Evolutionary conservation across 2,113 vertebrate genomes (phyloP).

Genomic region (Tragelaphus scriptus): DNA sequence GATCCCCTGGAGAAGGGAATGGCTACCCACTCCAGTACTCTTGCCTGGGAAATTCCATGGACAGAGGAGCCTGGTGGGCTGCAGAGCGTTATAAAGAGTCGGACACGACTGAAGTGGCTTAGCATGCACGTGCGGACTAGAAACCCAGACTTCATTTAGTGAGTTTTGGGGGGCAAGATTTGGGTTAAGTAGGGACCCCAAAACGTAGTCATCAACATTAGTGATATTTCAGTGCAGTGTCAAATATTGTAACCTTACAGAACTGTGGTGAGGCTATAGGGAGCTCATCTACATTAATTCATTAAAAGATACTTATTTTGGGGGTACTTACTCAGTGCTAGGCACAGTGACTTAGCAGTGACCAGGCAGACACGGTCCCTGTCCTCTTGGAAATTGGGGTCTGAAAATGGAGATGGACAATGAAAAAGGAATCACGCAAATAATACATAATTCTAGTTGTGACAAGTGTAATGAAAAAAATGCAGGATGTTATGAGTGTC

Average conservation of each 20-base stretch:
- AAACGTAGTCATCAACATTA: not conserved
- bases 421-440: not conserved
- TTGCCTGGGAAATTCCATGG: not conserved
- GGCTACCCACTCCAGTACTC: not conserved
- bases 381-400: not conserved
- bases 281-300: not conserved
- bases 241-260: not conserved
- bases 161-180: not conserved
- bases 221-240: not conserved
- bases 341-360: not conserved
- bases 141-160: not conserved
- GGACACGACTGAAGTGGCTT: not conserved
- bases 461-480: not conserved
- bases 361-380: not conserved
- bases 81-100: not conserved
- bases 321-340: not conserved
- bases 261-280: not conserved
- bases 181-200: not conserved
- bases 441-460: not conserved
- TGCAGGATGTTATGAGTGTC: too few species aligned
- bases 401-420: not conserved
- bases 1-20: not conserved
- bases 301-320: not conserved
- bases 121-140: not conserved
- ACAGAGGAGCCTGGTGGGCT: not conserved